Percentiles rank a stretch among this genome's conserved stretches.
Evolutionary conservation across 1,140 invertebrate species (phyloP).

Genomic region (Ceratosolen solmsi): DNA sequence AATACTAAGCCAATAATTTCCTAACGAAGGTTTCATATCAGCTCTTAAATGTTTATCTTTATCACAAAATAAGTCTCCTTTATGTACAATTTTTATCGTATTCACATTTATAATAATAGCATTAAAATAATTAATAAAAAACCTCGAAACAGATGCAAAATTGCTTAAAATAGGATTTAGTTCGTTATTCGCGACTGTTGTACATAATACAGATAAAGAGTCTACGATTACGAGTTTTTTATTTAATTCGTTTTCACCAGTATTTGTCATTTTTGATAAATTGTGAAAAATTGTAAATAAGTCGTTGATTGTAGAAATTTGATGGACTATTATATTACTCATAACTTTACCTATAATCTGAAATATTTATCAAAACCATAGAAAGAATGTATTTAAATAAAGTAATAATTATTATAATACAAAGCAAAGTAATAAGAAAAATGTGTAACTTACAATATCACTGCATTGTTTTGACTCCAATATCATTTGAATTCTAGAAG

Average conservation of each 20-base stretch:
- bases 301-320: constrained; percentile 67
- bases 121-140: constrained; percentile 72
- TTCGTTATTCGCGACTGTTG: not conserved
- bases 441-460: constrained; percentile 68
- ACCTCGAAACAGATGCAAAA: constrained; percentile 75
- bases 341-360: constrained; percentile 60
- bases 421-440: not conserved
- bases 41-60: constrained; percentile 42
- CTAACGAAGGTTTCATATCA: constrained; percentile 62
- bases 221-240: constrained; percentile 77
- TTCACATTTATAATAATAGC: constrained; percentile 76
- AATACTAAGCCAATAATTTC: constrained; percentile 68
- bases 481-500: constrained; percentile 73
- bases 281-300: constrained; percentile 72
- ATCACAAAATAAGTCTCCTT: constrained; percentile 47
- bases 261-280: constrained; percentile 62
- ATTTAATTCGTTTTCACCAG: constrained; percentile 61
- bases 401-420: constrained; percentile 40
- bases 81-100: constrained; percentile 74
- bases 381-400: no score
- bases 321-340: constrained; percentile 61
- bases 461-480: constrained; percentile 65
- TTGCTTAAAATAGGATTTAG: constrained; percentile 19
- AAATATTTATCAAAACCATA: constrained; percentile 39
- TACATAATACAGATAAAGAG: constrained; percentile 75